A percentile compares a stretch with the other conserved stretches of the same genome.
phyloP scores from a whole-genome alignment of 2,113 vertebrate species.

The Megalops atlanticus region DNA sequence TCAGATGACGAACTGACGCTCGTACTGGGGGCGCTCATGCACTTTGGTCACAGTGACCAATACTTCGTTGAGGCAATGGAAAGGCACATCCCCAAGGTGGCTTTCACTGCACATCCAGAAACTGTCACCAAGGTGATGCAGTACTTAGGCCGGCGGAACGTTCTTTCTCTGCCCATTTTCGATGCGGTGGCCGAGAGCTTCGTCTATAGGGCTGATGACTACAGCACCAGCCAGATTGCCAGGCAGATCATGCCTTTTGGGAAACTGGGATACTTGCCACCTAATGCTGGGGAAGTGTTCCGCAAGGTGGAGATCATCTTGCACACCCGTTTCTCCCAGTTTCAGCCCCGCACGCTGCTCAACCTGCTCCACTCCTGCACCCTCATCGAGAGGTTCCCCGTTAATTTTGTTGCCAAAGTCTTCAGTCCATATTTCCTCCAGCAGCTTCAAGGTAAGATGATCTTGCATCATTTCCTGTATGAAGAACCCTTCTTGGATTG shows the following conservation, averaged over 20 bases:
- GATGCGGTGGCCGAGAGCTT: constrained; percentile 81
- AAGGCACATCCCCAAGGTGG: constrained; percentile 53
- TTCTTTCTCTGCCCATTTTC: constrained; percentile 78
- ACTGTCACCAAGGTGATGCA: constrained; percentile 71
- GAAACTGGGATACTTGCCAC: constrained; percentile 83
- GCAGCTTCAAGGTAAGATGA: constrained; percentile 78
- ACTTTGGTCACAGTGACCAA: constrained; percentile 77
- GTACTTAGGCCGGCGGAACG: constrained; percentile 74
- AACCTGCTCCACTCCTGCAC: constrained; percentile 83
- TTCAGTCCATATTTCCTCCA: constrained; percentile 88
- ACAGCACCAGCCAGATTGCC: constrained; percentile 78
- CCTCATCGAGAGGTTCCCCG: constrained; percentile 81
- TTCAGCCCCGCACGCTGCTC: constrained; percentile 78
- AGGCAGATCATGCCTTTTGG: constrained; percentile 79
- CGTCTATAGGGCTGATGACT: constrained; percentile 74
- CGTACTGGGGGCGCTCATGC: constrained; percentile 78
- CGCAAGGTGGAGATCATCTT: constrained; percentile 79
- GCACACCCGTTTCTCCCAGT: constrained; percentile 63
- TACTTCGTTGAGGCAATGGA: constrained; percentile 79
- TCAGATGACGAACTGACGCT: constrained; percentile 71
- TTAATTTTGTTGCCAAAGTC: constrained; percentile 87
- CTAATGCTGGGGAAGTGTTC: constrained; percentile 77
- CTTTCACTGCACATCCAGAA: constrained; percentile 70
- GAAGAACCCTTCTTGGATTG: background rate
- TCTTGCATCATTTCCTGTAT: background rate